Evolutionary conservation across 2,113 vertebrate species (phyloP).

Genomic region (Sardina pilchardus): DNA sequence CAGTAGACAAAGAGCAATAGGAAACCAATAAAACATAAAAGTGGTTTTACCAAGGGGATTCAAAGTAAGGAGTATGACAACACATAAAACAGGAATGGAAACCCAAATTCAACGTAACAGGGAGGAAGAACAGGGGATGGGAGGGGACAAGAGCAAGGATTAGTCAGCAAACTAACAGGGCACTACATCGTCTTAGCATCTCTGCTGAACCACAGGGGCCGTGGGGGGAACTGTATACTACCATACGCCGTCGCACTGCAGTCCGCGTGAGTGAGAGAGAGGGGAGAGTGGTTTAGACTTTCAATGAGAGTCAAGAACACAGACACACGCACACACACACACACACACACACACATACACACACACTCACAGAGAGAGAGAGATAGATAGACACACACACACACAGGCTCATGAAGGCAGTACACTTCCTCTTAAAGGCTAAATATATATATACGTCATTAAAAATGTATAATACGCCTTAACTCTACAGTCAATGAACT

Average conservation of each 20-base stretch:
- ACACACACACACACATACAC: neutral
- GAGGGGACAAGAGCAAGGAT: constrained; percentile 26
- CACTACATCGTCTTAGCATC: constrained; percentile 54
- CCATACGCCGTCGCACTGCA: constrained; percentile 64
- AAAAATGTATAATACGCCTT: neutral
- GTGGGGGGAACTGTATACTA: constrained; percentile 66
- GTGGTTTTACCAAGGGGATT: neutral
- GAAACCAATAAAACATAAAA: neutral
- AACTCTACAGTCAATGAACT: neutral
- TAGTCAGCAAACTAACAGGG: constrained; percentile 49
- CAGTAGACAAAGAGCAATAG: neutral
- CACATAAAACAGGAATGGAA: neutral
- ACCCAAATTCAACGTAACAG: constrained; percentile 11
- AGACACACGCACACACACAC: constrained; percentile 7
- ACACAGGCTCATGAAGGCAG: neutral
- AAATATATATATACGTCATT: neutral
- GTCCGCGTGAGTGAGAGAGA: constrained; percentile 65
- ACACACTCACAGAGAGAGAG: neutral
- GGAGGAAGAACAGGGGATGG: constrained; percentile 30
- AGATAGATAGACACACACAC: neutral
- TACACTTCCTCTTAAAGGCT: neutral
- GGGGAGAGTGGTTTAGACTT: constrained; percentile 50
- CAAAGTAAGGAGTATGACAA: neutral
- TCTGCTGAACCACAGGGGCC: constrained; percentile 63
- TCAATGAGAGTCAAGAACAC: neutral